A percentile compares a stretch with the other conserved stretches of the same genome.
phyloP scores from a whole-genome alignment of 2,888 invertebrate species.

The Dermolepida albohirtum region DNA sequence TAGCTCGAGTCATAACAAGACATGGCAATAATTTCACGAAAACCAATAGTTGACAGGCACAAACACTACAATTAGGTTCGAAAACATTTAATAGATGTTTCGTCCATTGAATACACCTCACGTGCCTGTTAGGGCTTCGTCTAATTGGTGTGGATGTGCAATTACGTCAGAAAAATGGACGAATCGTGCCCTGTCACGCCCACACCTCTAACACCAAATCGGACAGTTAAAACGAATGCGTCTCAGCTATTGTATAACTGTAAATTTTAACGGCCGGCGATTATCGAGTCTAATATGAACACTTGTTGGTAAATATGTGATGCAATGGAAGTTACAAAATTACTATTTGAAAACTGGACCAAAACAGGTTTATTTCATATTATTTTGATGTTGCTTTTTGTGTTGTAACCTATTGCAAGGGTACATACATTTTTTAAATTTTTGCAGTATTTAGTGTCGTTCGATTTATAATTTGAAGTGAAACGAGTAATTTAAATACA shows the following conservation, averaged over 20 bases:
- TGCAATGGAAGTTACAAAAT: no score
- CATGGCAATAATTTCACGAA: constrained; percentile 2
- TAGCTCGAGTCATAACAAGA: no score
- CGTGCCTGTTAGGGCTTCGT: constrained; percentile 10
- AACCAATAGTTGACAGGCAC: constrained; percentile 15
- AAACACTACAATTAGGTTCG: constrained; percentile 21
- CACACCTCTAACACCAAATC: constrained; percentile 15
- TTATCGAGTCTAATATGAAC: constrained; percentile 1
- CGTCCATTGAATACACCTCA: constrained; percentile 5
- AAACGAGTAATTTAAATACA: no score
- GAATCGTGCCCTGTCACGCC: constrained; percentile 22
- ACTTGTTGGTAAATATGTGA: not conserved
- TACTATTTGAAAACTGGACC: no score
- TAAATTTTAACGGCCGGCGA: not conserved
- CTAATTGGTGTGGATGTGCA: constrained; percentile 22
- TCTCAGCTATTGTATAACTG: not conserved
- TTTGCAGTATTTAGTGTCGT: no score
- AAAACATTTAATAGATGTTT: not conserved
- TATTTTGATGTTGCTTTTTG: no score
- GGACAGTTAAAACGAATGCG: constrained; percentile 18
- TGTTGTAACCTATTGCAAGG: no score
- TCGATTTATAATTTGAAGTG: no score
- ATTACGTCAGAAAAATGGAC: constrained; percentile 28
- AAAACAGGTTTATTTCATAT: no score
- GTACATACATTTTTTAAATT: no score